A percentile compares a stretch with the other conserved stretches of the same genome.
phyloP scores from a whole-genome alignment of 2,888 invertebrate species.

The Drosophila rellima region DNA sequence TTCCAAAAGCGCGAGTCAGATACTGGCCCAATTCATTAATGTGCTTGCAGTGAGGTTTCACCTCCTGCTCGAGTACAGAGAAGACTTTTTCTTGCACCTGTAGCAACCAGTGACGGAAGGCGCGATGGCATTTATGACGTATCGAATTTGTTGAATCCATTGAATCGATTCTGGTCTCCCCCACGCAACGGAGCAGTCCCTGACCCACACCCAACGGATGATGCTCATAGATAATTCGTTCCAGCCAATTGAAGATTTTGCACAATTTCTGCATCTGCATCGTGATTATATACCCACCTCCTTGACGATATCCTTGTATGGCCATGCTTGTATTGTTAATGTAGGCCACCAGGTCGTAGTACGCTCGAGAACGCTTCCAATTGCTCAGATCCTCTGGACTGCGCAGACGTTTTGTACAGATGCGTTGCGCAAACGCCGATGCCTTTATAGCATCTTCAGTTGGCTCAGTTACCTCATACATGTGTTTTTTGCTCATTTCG shows the following conservation, averaged over 20 bases:
- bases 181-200: slow-evolving; percentile 15
- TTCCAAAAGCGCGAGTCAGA: slow-evolving; percentile 96
- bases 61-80: slow-evolving; percentile 88
- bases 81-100: slow-evolving; percentile 89
- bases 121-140: slow-evolving; percentile 88
- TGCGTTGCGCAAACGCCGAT: background rate
- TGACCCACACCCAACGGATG: slow-evolving; percentile 37
- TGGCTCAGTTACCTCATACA: slow-evolving; percentile 20
- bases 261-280: slow-evolving; percentile 88
- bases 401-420: slow-evolving; percentile 26
- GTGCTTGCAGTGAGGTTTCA: slow-evolving; percentile 87
- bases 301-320: slow-evolving; percentile 91
- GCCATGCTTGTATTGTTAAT: slow-evolving; percentile 94
- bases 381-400: slow-evolving; percentile 31
- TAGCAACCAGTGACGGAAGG: slow-evolving; percentile 93
- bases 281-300: slow-evolving; percentile 87
- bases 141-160: slow-evolving; percentile 86
- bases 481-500: slow-evolving; percentile 23
- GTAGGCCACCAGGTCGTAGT: slow-evolving; percentile 94
- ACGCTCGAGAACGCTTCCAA: slow-evolving; percentile 90
- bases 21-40: slow-evolving; percentile 94
- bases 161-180: background rate
- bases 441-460: slow-evolving; percentile 22
- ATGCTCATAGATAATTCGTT: slow-evolving; percentile 88
- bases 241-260: slow-evolving; percentile 90